Percentiles rank a stretch among this genome's conserved stretches.
phyloP scores from a whole-genome alignment of 2,113 vertebrate genomes.

The Pitta sordida region DNA sequence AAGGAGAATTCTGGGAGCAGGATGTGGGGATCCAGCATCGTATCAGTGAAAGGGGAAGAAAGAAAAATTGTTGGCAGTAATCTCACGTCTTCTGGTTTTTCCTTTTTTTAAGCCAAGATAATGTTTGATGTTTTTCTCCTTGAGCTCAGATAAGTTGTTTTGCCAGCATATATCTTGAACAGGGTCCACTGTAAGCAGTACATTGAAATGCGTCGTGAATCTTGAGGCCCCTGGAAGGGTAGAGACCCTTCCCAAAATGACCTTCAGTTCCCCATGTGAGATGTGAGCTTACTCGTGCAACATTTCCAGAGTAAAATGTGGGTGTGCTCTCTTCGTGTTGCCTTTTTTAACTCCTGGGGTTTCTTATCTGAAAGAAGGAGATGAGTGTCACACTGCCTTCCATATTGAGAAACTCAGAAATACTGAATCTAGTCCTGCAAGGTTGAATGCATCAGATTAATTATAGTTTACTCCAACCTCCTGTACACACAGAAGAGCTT shows the following conservation, averaged over 20 bases:
- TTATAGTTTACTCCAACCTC: not conserved
- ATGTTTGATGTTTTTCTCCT: constrained; percentile 10
- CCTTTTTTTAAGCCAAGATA: constrained; percentile 29
- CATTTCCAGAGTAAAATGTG: not conserved
- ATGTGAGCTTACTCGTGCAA: not conserved
- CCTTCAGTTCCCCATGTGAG: not conserved
- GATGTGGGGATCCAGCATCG: not conserved
- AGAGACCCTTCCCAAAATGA: not conserved
- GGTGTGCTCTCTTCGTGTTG: not conserved
- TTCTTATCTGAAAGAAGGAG: not conserved
- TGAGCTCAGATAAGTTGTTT: constrained; percentile 24
- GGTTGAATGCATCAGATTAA: not conserved
- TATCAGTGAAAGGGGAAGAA: not conserved
- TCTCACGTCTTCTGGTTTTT: constrained; percentile 18
- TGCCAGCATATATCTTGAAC: constrained; percentile 38
- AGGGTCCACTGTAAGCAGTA: not conserved
- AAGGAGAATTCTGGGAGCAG: not conserved
- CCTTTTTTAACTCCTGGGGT: not conserved
- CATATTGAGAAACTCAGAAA: not conserved
- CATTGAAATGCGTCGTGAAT: not conserved
- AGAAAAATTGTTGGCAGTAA: not conserved
- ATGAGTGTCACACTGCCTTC: not conserved
- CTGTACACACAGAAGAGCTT: not conserved
- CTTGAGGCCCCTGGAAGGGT: not conserved
- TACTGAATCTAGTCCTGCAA: not conserved